Percentiles rank a stretch among this genome's conserved stretches.
phyloP scores from a whole-genome alignment of 2,113 vertebrate genomes.

The Perccottus glenii region DNA sequence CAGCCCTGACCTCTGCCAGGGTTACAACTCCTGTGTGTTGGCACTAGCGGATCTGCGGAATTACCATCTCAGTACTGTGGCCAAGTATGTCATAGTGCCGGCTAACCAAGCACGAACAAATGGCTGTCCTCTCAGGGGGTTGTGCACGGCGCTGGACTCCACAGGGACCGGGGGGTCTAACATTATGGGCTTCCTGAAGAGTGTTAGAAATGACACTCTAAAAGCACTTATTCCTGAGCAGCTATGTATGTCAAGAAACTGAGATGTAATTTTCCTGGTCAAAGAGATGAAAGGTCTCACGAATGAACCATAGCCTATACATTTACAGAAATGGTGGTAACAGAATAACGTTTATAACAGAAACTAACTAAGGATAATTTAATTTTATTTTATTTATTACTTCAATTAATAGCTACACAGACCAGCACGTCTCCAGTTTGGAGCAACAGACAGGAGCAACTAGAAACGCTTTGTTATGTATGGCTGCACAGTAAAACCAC shows the following conservation, averaged over 20 bases:
- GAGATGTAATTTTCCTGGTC: not conserved
- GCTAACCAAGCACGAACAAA: constrained; percentile 46
- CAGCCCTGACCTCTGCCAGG: constrained; percentile 38
- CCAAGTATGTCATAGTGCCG: constrained; percentile 76
- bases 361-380: too few species aligned
- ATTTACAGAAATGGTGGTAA: too few species aligned
- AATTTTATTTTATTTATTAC: too few species aligned
- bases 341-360: too few species aligned
- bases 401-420: too few species aligned
- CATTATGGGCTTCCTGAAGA: constrained; percentile 83
- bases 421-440: too few species aligned
- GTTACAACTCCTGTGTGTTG: constrained; percentile 80
- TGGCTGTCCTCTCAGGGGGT: constrained; percentile 21
- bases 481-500: too few species aligned
- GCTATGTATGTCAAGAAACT: not conserved
- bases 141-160: constrained; percentile 43
- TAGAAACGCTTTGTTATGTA: too few species aligned
- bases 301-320: too few species aligned
- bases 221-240: constrained; percentile 43
- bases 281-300: too few species aligned
- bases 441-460: too few species aligned
- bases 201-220: constrained; percentile 74
- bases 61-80: constrained; percentile 80
- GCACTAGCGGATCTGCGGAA: constrained; percentile 77
- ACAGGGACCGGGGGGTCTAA: constrained; percentile 81